A percentile compares a stretch with the other conserved stretches of the same genome.
Conservation (phyloP, 2,797 vertebrate species). For the Characodon lateralis region DNA sequence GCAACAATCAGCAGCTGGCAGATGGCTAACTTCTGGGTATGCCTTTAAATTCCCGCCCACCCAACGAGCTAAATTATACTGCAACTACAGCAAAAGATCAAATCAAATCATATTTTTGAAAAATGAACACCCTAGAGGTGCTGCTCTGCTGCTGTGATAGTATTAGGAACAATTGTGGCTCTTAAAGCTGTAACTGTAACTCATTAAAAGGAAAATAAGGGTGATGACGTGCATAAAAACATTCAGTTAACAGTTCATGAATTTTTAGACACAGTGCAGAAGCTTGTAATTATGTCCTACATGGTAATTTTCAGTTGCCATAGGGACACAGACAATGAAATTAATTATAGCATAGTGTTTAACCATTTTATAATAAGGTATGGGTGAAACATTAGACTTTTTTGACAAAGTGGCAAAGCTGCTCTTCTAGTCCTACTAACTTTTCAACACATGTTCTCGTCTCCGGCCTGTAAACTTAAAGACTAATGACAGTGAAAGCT, state of each 20-base stretch:
- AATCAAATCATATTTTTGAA: neutral
- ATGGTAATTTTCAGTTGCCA: constrained; percentile 66
- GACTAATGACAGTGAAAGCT: constrained; percentile 23
- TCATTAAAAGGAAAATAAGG: constrained; percentile 9
- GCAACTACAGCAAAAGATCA: constrained; percentile 1
- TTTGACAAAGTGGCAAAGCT: neutral
- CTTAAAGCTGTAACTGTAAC: neutral
- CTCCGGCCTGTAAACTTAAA: neutral
- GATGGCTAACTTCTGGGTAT: constrained; percentile 62
- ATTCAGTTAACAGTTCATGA: constrained; percentile 12
- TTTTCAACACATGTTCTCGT: constrained; percentile 1
- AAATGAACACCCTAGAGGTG: neutral
- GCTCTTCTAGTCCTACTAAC: constrained; percentile 2
- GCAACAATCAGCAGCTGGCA: constrained; percentile 55
- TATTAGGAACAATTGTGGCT: neutral
- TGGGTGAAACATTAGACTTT: constrained; percentile 18
- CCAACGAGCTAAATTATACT: constrained; percentile 36
- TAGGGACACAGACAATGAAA: constrained; percentile 60
- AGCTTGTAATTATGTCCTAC: constrained; percentile 56
- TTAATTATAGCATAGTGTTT: constrained; percentile 43
- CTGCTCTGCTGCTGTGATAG: neutral
- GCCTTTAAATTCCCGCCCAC: constrained; percentile 41
- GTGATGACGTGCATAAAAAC: constrained; percentile 3
- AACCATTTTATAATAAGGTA: constrained; percentile 4
- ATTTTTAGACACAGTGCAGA: constrained; percentile 33